Evolutionary conservation across 2,797 vertebrate genomes (phyloP).

Genomic region (Sebastes minor): DNA sequence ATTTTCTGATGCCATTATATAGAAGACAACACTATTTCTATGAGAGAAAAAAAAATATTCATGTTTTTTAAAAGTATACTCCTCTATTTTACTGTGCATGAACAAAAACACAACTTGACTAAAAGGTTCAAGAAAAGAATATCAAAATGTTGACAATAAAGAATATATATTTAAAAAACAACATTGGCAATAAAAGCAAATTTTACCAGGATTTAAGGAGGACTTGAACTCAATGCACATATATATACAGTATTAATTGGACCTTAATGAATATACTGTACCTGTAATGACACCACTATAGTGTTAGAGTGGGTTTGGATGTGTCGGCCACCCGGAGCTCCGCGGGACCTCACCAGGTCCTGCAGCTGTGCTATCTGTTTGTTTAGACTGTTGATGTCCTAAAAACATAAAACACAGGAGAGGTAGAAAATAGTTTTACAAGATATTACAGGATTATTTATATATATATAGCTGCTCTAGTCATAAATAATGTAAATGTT

Average conservation of each 20-base stretch:
- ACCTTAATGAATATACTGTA: slow-evolving; percentile 24
- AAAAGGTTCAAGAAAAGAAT: background rate
- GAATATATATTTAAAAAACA: background rate
- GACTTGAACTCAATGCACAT: background rate
- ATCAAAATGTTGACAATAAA: background rate
- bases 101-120: background rate
- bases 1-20: background rate
- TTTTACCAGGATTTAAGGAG: background rate
- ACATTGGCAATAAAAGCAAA: background rate
- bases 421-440: background rate
- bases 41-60: background rate
- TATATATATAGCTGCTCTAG: background rate
- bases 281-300: slow-evolving; percentile 93
- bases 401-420: slow-evolving; percentile 14
- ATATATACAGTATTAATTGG: background rate
- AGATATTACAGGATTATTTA: background rate
- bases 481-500: background rate
- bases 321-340: slow-evolving; percentile 88
- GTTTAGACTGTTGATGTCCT: slow-evolving; percentile 95
- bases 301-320: slow-evolving; percentile 93
- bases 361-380: slow-evolving; percentile 96
- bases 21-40: background rate
- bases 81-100: background rate
- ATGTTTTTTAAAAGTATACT: background rate
- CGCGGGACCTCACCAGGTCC: slow-evolving; percentile 88